A percentile compares a stretch with the other conserved stretches of the same genome.
Evolutionary conservation across 1,140 invertebrate genomes (phyloP).

Genomic region (Euglossa dilemma): DNA sequence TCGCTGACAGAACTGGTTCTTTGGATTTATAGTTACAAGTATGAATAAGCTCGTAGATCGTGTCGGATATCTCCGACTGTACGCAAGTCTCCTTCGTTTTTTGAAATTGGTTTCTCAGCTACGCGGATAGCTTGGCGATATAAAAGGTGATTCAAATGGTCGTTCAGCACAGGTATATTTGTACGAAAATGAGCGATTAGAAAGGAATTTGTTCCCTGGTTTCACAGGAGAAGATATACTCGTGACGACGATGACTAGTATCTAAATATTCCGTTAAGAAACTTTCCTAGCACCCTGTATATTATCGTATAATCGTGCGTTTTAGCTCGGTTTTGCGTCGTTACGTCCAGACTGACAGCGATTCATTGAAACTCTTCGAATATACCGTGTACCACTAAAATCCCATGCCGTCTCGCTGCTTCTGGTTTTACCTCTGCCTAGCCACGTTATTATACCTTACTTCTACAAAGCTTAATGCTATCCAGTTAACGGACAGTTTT

Average conservation of each 20-base stretch:
- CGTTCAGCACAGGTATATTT: not conserved
- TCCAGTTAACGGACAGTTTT: slow-evolving; percentile 1
- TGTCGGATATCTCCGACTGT: not conserved
- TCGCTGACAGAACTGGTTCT: not conserved
- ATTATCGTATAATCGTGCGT: not conserved
- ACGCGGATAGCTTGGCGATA: not conserved
- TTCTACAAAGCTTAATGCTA: slow-evolving; percentile 36
- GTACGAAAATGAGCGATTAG: not conserved
- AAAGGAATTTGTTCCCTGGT: not conserved
- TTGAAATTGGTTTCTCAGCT: not conserved
- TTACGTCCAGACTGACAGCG: not conserved
- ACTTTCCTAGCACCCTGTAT: slow-evolving; percentile 11
- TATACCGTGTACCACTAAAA: slow-evolving; percentile 39
- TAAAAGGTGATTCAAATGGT: not conserved
- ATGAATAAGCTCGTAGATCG: not conserved
- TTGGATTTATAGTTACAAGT: not conserved
- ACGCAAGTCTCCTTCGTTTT: not conserved
- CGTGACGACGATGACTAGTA: not conserved
- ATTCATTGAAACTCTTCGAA: not conserved
- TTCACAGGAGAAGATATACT: not conserved
- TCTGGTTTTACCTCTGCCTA: not conserved
- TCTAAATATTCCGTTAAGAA: not conserved
- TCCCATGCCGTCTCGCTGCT: not conserved
- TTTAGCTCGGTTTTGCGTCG: not conserved
- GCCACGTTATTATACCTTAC: not conserved